A percentile compares a stretch with the other conserved stretches of the same genome.
These are phyloP conservation scores for Achatina immaculata DNA, from an alignment of 1,140 invertebrate genomes.

Conservation along the genomic window DNA sequence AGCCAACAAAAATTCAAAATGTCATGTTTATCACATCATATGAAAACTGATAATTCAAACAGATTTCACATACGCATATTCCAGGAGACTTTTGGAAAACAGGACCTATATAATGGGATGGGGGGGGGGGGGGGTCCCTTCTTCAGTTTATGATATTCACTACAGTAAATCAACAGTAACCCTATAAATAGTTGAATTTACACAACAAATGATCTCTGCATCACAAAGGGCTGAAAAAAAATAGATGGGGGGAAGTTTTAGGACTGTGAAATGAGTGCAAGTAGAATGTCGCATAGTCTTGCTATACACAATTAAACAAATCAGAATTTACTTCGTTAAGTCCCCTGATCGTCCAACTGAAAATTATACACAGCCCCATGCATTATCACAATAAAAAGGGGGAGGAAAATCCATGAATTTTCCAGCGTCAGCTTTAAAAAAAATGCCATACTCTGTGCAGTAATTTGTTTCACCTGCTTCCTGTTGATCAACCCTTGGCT, in stretches of 20 bases:
- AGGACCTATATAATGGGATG: too few species aligned
- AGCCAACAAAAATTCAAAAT: not conserved
- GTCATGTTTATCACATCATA: too few species aligned
- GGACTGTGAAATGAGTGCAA: not conserved
- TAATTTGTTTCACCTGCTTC: not conserved
- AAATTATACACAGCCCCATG: not conserved
- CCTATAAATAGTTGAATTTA: not conserved
- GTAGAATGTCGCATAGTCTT: not conserved
- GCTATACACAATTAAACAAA: not conserved
- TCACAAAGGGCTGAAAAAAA: not conserved
- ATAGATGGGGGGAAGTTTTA: not conserved
- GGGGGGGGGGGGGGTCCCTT: too few species aligned
- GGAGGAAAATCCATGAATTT: not conserved
- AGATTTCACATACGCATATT: not conserved
- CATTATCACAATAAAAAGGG: not conserved
- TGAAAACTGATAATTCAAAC: not conserved
- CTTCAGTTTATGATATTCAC: too few species aligned
- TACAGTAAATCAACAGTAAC: too few species aligned
- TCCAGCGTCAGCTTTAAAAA: not conserved
- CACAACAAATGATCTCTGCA: not conserved
- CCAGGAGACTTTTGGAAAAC: too few species aligned
- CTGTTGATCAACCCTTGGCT: slow-evolving; percentile 74
- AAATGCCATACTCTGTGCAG: not conserved
- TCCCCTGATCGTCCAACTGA: too few species aligned
- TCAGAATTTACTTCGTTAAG: too few species aligned